Evolutionary conservation across 2,797 vertebrate genomes (phyloP).

Genomic region (Phalanger gymnotis): DNA sequence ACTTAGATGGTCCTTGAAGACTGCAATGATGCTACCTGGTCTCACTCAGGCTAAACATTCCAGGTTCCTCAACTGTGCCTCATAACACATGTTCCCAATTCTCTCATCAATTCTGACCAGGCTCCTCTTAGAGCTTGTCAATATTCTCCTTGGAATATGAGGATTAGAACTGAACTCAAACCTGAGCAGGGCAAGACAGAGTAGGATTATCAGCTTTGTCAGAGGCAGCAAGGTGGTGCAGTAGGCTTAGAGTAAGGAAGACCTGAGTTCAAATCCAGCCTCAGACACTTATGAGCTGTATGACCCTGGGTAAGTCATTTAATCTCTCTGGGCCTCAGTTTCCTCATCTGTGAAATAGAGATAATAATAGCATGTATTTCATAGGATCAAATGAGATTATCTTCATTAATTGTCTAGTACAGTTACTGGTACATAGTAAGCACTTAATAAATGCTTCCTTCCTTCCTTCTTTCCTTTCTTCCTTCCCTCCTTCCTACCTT

Average conservation of each 20-base stretch:
- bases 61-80: not conserved
- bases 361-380: not conserved
- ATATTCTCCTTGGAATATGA: not conserved
- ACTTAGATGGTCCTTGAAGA: not conserved
- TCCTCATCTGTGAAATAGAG: not conserved
- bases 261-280: not conserved
- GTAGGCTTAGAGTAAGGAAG: not conserved
- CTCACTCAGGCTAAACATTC: not conserved
- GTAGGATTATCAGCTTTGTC: not conserved
- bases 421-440: not conserved
- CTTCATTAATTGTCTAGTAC: not conserved
- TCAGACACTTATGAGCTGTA: not conserved
- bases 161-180: not conserved
- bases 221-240: too few species aligned
- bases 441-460: not conserved
- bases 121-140: not conserved
- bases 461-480: not conserved
- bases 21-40: not conserved
- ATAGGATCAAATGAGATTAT: not conserved
- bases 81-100: not conserved
- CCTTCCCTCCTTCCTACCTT: not conserved
- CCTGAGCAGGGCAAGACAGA: not conserved
- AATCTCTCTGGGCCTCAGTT: not conserved
- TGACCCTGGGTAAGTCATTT: not conserved
- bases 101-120: not conserved